Percentiles rank a stretch among this genome's conserved stretches.
Conservation (phyloP, 2,888 invertebrate species). For the Taphrorychus bicolor region DNA sequence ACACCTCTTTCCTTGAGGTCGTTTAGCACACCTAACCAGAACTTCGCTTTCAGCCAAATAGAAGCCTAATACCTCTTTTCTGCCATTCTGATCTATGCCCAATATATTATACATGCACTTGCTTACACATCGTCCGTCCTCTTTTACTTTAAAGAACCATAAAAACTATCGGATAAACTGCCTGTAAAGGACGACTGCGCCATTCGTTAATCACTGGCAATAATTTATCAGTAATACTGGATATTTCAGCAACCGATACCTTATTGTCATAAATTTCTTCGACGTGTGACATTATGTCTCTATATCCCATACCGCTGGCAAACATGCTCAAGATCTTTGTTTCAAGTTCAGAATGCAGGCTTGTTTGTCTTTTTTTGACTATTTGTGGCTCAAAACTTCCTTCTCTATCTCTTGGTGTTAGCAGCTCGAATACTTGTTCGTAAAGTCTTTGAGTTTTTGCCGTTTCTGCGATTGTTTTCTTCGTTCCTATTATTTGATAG, state of each 20-base stretch:
- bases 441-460: constrained; percentile 19
- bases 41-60: too few relatives aligned
- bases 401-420: too few relatives aligned
- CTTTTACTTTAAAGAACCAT: too few relatives aligned
- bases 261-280: constrained; percentile 12
- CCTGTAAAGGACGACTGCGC: too few relatives aligned
- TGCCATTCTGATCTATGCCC: too few relatives aligned
- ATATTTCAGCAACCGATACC: constrained; percentile 11
- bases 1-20: too few relatives aligned
- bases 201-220: constrained; percentile 13
- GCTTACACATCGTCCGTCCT: too few relatives aligned
- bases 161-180: too few relatives aligned
- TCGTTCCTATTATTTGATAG: constrained; percentile 10
- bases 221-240: constrained; percentile 15
- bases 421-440: constrained; percentile 19
- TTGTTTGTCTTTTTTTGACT: constrained; percentile 19
- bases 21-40: too few relatives aligned
- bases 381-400: too few relatives aligned
- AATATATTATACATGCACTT: too few relatives aligned
- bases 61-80: too few relatives aligned
- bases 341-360: constrained; percentile 14
- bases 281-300: constrained; percentile 8
- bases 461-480: constrained; percentile 19
- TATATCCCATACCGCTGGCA: constrained; percentile 13
- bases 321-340: constrained; percentile 11